Percentiles rank a stretch among this genome's conserved stretches.
Evolutionary conservation across 2,888 invertebrate species (phyloP).

Genomic region (Craniophora ligustri): DNA sequence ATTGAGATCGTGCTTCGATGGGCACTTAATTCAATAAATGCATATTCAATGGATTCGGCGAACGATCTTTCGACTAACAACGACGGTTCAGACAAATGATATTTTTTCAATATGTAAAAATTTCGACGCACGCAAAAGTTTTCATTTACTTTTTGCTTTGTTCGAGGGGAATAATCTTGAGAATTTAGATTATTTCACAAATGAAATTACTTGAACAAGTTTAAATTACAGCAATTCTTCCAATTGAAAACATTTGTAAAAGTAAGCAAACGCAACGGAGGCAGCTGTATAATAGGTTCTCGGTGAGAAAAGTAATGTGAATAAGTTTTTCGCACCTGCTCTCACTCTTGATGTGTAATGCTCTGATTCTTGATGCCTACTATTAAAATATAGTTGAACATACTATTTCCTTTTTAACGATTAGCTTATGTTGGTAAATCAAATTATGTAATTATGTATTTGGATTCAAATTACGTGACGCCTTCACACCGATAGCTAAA

Average conservation of each 20-base stretch:
- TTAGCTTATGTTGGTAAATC: too few relatives aligned
- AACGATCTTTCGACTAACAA: constrained; percentile 16
- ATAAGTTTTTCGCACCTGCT: constrained; percentile 76
- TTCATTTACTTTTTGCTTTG: constrained; percentile 19
- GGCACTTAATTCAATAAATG: constrained; percentile 35
- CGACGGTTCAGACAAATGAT: constrained; percentile 23
- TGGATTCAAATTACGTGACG: too few relatives aligned
- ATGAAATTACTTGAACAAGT: constrained; percentile 66
- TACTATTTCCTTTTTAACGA: not conserved
- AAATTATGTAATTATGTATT: too few relatives aligned
- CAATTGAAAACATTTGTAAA: constrained; percentile 72
- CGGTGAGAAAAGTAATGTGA: constrained; percentile 67
- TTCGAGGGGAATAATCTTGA: constrained; percentile 28
- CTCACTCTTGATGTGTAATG: constrained; percentile 68
- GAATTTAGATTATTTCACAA: constrained; percentile 54
- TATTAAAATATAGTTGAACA: not conserved
- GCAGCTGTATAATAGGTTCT: constrained; percentile 70
- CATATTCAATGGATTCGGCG: constrained; percentile 36
- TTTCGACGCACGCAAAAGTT: constrained; percentile 8
- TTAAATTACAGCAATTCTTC: constrained; percentile 71
- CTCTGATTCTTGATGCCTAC: constrained; percentile 18
- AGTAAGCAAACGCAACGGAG: constrained; percentile 61
- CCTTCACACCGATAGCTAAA: too few relatives aligned
- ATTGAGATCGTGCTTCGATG: constrained; percentile 35
- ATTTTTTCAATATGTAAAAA: constrained; percentile 28